Base-by-base conservation (phyloP, 1,140 invertebrate species). In the Asobara japonica region DNA sequence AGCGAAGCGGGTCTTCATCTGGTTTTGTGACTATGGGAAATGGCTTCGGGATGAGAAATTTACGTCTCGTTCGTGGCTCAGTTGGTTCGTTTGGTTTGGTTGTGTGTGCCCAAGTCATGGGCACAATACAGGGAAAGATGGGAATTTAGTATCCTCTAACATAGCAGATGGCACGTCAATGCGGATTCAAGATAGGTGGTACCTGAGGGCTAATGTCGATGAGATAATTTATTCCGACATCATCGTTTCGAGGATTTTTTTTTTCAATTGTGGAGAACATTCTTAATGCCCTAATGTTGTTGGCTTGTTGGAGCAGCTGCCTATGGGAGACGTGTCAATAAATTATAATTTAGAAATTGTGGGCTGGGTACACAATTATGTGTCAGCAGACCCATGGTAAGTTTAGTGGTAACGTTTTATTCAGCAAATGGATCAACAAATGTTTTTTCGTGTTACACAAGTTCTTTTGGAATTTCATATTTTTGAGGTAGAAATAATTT, bases 11-110 rank as follows among this genome's bases (percentile, higher is more conserved):
- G 66, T 69, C 11, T 60, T 27, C 36, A 27, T 33, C 30, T 20
- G 6, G 3, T 22, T 16, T 33, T 8, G 33, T 2, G 13, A n/a
- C 1, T 30, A 6, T 7, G 11, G 31, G 16, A 29, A 31, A 64
- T 64, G 13, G 27, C 22, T 60, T 60, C 20, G 8, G 22, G 4
- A 0, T 8, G 22, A 3, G 78, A 76, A 82, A 81, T 81, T 84
- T 83, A 85, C 84, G 78, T 78, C 74, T 65, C 71, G 69, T 74
- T 72, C 79, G 76, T 84, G 72, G 56, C 80, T 38, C 36, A 38
- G n/a, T 38, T 38, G n/a, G 2, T 38, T 38, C 36, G 10, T 8
- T 8, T 38, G 10, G 36, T 38, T n/a, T 1, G 36, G 2, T 8
- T 38, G 36, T 38, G 10, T 38, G 36, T 38, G 36, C n/a, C n/a